Evolutionary conservation across 2,797 vertebrate species (phyloP).

Genomic region (Melanogrammus aeglefinus): DNA sequence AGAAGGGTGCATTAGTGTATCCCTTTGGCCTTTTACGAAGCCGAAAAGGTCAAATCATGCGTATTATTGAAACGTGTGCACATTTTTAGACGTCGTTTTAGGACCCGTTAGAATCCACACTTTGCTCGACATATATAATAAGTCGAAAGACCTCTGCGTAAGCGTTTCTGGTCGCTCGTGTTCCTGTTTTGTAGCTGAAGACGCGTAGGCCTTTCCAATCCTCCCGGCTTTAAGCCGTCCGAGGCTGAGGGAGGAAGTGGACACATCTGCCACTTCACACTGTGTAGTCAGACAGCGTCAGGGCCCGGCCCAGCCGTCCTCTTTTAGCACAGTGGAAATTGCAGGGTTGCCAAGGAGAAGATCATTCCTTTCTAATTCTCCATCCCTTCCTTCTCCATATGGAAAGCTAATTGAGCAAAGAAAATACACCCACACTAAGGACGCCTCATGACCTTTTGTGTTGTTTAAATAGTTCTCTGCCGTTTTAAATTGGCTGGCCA

Average conservation of each 20-base stretch:
- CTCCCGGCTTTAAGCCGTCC: conserved; percentile 58
- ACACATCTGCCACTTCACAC: conserved; percentile 66
- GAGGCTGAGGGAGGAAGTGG: conserved; percentile 58
- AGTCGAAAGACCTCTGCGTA: neutral
- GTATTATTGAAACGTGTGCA: neutral
- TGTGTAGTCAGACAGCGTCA: conserved; percentile 47
- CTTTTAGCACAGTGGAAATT: conserved; percentile 44
- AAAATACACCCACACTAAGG: conserved; percentile 52
- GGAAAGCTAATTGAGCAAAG: conserved; percentile 71
- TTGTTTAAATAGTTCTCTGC: conserved; percentile 45
- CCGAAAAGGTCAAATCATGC: neutral
- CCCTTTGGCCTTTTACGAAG: neutral
- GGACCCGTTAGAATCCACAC: neutral
- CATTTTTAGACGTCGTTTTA: neutral
- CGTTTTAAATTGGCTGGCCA: conserved; percentile 45
- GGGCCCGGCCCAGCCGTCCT: conserved; percentile 45
- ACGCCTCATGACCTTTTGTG: conserved; percentile 50
- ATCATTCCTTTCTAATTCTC: conserved; percentile 57
- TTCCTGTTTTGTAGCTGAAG: conserved; percentile 29
- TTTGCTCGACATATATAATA: neutral
- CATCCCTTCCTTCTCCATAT: conserved; percentile 57
- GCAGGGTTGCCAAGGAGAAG: conserved; percentile 45
- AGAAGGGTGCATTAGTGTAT: neutral
- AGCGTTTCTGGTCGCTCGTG: neutral
- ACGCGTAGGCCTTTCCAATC: conserved; percentile 40